These are phyloP conservation scores for Temnothorax rugatulus DNA, from an alignment of 2,888 invertebrate species.

Conservation along the genomic window DNA sequence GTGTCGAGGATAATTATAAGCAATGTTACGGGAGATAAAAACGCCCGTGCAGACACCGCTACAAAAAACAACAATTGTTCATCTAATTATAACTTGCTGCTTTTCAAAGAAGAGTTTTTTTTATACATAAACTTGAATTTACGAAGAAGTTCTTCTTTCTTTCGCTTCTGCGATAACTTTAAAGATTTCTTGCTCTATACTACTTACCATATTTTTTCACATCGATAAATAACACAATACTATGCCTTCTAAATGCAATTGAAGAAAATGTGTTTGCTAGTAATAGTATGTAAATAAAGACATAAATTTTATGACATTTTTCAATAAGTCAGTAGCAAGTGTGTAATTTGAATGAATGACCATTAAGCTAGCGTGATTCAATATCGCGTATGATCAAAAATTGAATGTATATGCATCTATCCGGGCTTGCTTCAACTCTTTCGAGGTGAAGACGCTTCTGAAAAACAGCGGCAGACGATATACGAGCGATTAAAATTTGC, in stretches of 20 bases:
- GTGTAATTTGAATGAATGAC: background rate
- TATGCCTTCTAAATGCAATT: background rate
- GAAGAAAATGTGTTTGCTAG: background rate
- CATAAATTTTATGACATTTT: slow-evolving; percentile 12
- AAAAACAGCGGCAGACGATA: background rate
- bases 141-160: background rate
- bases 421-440: slow-evolving; percentile 41
- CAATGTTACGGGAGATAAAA: background rate
- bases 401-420: slow-evolving; percentile 20
- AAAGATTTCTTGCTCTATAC: background rate
- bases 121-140: background rate
- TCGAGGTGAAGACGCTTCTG: background rate
- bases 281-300: background rate
- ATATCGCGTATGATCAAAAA: slow-evolving; percentile 40
- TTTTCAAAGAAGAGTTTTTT: background rate
- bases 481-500: slow-evolving; percentile 7
- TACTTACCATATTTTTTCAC: background rate
- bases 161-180: background rate
- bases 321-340: background rate
- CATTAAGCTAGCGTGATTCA: background rate
- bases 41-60: background rate
- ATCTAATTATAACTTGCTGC: background rate
- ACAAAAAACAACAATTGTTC: background rate
- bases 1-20: slow-evolving; percentile 7
- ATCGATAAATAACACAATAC: background rate